Conservation (phyloP, 2,797 vertebrate genomes). For the Schizopygopsis pylzovi region DNA sequence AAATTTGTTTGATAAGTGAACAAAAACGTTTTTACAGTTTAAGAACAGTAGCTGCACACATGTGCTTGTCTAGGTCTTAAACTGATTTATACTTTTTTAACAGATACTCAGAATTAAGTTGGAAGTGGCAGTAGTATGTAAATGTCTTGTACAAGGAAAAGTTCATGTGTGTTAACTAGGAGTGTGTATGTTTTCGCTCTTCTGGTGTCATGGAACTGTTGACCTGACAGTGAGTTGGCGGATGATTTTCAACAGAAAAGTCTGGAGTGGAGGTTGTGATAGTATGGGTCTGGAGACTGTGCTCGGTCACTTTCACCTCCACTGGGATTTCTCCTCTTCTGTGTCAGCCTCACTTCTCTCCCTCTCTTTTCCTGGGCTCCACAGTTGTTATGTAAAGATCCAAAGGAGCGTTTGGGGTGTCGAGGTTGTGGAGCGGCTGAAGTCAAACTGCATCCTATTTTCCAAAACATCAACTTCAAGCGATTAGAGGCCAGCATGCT, state of each 20-base stretch:
- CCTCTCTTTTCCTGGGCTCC: constrained; percentile 18
- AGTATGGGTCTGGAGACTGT: no score
- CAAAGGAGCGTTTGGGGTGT: constrained; percentile 89
- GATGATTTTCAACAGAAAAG: no score
- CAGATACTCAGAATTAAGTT: neutral
- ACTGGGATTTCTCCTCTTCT: constrained; percentile 19
- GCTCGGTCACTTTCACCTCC: constrained; percentile 48
- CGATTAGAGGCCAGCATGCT: constrained; percentile 90
- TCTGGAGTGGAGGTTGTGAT: no score
- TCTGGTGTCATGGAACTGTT: constrained; percentile 26
- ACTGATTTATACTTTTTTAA: no score
- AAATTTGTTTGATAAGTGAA: no score
- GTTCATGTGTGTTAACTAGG: neutral
- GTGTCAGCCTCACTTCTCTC: neutral
- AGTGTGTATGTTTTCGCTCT: constrained; percentile 30
- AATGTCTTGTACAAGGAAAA: no score
- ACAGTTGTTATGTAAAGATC: constrained; percentile 93
- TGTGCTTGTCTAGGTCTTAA: no score
- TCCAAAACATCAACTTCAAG: constrained; percentile 93
- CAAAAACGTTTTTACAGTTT: no score
- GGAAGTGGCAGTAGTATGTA: neutral
- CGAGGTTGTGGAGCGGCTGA: constrained; percentile 78
- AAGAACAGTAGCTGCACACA: no score
- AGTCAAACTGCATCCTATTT: constrained; percentile 88
- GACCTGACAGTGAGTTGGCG: no score